Conservation (phyloP, 1,140 invertebrate genomes). For the Cyphomyrmex costatus region DNA sequence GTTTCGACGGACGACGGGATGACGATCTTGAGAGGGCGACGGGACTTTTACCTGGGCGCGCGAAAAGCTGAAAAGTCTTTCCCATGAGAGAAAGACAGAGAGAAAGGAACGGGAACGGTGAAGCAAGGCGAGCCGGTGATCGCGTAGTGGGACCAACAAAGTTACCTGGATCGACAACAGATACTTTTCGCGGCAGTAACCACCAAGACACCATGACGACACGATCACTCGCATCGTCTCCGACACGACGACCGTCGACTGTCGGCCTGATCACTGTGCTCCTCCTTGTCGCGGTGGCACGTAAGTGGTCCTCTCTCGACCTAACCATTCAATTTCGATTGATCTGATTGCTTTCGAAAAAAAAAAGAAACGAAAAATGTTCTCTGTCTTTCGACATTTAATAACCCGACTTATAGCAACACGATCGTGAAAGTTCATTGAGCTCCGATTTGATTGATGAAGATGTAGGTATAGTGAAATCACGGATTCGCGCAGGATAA, state of each 20-base stretch:
- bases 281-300: conserved; percentile 80
- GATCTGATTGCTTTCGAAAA: neutral
- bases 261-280: conserved; percentile 79
- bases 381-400: neutral
- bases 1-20: conserved; percentile 24
- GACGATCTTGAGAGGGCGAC: conserved; percentile 30
- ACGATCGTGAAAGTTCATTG: neutral
- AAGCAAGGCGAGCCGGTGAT: conserved; percentile 78
- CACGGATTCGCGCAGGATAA: neutral
- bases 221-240: conserved; percentile 83
- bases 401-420: neutral
- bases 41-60: conserved; percentile 56
- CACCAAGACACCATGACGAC: conserved; percentile 85
- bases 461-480: neutral
- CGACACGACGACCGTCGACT: conserved; percentile 73
- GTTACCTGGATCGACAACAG: conserved; percentile 81
- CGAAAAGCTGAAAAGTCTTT: conserved; percentile 49
- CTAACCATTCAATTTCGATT: neutral
- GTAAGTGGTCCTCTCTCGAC: conserved; percentile 77
- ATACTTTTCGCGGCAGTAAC: conserved; percentile 84
- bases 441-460: neutral
- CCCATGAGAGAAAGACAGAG: conserved; percentile 50
- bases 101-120: conserved; percentile 65
- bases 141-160: conserved; percentile 83
- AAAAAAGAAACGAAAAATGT: neutral